Percentiles rank a stretch among this genome's conserved stretches.
Evolutionary conservation across 1,140 invertebrate species (phyloP).

Genomic region (Rhyacophila brunnea): DNA sequence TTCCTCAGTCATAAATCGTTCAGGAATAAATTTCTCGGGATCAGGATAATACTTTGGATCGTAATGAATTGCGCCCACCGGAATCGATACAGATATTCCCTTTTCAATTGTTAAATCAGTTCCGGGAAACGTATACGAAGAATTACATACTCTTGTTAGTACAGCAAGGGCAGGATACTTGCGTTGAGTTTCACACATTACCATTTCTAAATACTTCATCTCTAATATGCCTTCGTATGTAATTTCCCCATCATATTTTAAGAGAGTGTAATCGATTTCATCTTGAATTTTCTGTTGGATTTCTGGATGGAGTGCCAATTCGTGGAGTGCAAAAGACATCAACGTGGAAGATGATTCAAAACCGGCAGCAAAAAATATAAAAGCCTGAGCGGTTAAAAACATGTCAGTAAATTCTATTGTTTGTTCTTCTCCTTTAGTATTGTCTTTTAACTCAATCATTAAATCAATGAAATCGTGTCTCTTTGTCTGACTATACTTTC

Average conservation of each 20-base stretch:
- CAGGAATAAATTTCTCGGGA: conserved; percentile 62
- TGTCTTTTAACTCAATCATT: conserved; percentile 53
- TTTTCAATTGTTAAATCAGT: conserved; percentile 51
- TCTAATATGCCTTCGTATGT: conserved; percentile 45
- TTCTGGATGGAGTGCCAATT: conserved; percentile 57
- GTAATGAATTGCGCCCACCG: conserved; percentile 62
- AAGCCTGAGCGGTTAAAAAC: conserved; percentile 41
- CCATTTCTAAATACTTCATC: conserved; percentile 41
- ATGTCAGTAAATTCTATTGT: conserved; percentile 25
- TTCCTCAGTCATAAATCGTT: conserved; percentile 50
- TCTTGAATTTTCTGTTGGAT: conserved; percentile 53
- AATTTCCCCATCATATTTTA: conserved; percentile 42
- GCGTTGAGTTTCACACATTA: conserved; percentile 39
- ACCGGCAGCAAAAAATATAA: conserved; percentile 40
- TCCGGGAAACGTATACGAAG: conserved; percentile 46
- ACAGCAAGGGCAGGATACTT: conserved; percentile 41
- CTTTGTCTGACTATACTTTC: conserved; percentile 39
- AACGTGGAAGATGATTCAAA: conserved; percentile 49
- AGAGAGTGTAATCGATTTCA: conserved; percentile 54
- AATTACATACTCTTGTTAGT: conserved; percentile 37
- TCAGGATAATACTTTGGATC: conserved; percentile 46
- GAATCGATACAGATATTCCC: conserved; percentile 58
- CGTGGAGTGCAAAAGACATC: conserved; percentile 55
- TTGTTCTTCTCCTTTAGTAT: conserved; percentile 13
- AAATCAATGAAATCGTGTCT: conserved; percentile 60